Percentiles rank a stretch among this genome's conserved stretches.
These are phyloP conservation scores for Neocrepidodera transversa DNA, from an alignment of 2,888 invertebrate species.

Conservation along the genomic window DNA sequence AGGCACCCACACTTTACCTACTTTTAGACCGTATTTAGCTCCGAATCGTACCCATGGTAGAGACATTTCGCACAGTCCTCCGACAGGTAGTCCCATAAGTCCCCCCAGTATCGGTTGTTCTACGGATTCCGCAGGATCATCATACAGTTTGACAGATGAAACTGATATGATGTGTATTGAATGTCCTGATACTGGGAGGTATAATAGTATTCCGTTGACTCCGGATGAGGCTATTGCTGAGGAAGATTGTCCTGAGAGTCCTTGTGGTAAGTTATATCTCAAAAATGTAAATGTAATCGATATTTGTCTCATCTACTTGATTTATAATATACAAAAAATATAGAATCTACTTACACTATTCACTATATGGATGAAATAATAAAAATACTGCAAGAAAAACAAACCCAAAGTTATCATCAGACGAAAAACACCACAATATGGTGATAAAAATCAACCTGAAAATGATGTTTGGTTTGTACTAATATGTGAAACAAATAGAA, in stretches of 20 bases:
- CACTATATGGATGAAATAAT: no score
- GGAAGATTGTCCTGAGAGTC: constrained; percentile 64
- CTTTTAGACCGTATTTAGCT: constrained; percentile 41
- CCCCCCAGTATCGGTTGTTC: constrained; percentile 66
- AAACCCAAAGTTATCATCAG: no score
- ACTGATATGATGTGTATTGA: constrained; percentile 56
- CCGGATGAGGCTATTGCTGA: constrained; percentile 73
- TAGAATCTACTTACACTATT: no score
- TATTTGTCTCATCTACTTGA: no score
- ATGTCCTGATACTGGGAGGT: constrained; percentile 42
- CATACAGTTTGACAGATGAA: constrained; percentile 73
- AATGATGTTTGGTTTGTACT: no score
- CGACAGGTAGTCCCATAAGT: constrained; percentile 66
- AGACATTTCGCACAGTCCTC: constrained; percentile 59
- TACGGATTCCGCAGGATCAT: constrained; percentile 74
- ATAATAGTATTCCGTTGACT: constrained; percentile 63
- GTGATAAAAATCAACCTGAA: no score
- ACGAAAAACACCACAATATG: no score
- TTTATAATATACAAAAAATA: no score
- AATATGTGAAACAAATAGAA: no score
- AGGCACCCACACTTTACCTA: constrained; percentile 58
- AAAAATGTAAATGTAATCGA: no score
- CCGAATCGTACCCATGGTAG: constrained; percentile 59
- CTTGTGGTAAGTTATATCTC: constrained; percentile 40
- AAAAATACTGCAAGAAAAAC: no score